These are phyloP conservation scores for Ephydatia muelleri DNA, from an alignment of 37 sponge, comb jelly and placozoan species.

Conservation along the genomic window DNA sequence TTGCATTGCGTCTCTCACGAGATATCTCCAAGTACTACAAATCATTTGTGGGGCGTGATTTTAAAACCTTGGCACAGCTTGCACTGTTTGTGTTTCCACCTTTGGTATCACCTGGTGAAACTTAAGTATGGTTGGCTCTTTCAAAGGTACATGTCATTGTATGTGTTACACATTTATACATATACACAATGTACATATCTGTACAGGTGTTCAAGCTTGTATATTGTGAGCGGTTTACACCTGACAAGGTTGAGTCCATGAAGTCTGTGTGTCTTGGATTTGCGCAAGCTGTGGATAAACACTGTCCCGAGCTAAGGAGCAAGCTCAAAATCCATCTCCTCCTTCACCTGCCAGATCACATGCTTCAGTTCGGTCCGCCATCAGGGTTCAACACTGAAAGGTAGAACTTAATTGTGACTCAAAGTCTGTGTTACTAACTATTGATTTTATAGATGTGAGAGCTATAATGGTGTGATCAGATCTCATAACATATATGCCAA, in stretches of 20 bases:
- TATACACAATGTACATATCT: no score
- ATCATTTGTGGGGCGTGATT: constrained; percentile 47
- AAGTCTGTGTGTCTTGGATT: constrained; percentile 6
- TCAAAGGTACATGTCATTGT: constrained; percentile 11
- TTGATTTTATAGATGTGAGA: constrained; percentile 42
- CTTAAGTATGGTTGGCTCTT: constrained; percentile 9
- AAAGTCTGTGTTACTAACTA: neutral
- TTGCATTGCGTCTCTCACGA: neutral
- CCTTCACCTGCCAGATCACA: constrained; percentile 39
- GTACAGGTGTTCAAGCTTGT: no score
- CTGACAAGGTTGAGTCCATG: constrained; percentile 11
- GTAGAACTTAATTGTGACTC: constrained; percentile 4
- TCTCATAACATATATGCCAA: constrained; percentile 36
- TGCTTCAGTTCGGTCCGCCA: constrained; percentile 53
- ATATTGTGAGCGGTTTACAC: no score
- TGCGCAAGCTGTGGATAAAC: constrained; percentile 1
- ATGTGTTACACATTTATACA: no score
- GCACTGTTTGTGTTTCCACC: constrained; percentile 30
- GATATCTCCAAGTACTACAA: constrained; percentile 9
- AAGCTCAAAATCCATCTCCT: constrained; percentile 49
- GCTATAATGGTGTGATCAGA: constrained; percentile 37
- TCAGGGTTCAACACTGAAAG: constrained; percentile 51
- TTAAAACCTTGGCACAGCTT: constrained; percentile 46
- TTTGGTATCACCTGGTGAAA: neutral
- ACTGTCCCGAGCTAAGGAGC: constrained; percentile 7